Percentiles rank a stretch among this genome's conserved stretches.
These are phyloP conservation scores for Omphaloscelis lunosa DNA, from an alignment of 2,888 invertebrate genomes.

Conservation along the genomic window DNA sequence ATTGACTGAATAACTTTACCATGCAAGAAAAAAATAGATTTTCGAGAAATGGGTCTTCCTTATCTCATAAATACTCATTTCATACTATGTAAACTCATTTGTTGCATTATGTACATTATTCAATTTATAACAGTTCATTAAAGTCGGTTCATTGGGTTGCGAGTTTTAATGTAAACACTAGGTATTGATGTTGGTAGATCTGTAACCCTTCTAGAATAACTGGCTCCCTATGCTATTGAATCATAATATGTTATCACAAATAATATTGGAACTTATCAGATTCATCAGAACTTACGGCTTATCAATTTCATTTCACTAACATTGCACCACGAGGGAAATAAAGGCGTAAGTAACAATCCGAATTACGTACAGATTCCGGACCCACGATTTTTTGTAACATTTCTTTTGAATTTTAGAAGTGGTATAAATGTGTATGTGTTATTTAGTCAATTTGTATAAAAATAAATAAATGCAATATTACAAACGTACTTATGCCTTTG, in stretches of 20 bases:
- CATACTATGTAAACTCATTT: conserved; percentile 67
- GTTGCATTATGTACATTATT: conserved; percentile 69
- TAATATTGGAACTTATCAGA: conserved; percentile 16
- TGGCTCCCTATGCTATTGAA: conserved; percentile 11
- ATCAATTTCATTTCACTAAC: conserved; percentile 33
- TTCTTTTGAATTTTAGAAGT: conserved; percentile 44
- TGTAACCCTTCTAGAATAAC: conserved; percentile 42
- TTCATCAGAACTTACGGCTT: conserved; percentile 13
- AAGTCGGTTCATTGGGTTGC: conserved; percentile 69
- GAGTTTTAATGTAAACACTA: conserved; percentile 66
- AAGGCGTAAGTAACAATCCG: conserved; percentile 58
- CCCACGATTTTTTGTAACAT: conserved; percentile 42
- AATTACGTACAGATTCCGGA: conserved; percentile 33
- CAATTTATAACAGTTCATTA: conserved; percentile 69
- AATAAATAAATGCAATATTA: conserved; percentile 55
- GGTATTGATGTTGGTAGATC: conserved; percentile 45
- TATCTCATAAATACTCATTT: conserved; percentile 64
- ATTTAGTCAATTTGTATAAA: conserved; percentile 61
- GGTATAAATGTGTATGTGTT: conserved; percentile 58
- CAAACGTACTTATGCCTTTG: conserved; percentile 61
- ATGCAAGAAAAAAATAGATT: conserved; percentile 51
- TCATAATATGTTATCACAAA: conserved; percentile 2
- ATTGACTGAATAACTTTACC: conserved; percentile 69
- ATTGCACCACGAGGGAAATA: conserved; percentile 58
- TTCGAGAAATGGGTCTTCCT: conserved; percentile 58